These are phyloP conservation scores for Zootoca vivipara DNA, from an alignment of 2,113 vertebrate genomes.

Conservation along the genomic window DNA sequence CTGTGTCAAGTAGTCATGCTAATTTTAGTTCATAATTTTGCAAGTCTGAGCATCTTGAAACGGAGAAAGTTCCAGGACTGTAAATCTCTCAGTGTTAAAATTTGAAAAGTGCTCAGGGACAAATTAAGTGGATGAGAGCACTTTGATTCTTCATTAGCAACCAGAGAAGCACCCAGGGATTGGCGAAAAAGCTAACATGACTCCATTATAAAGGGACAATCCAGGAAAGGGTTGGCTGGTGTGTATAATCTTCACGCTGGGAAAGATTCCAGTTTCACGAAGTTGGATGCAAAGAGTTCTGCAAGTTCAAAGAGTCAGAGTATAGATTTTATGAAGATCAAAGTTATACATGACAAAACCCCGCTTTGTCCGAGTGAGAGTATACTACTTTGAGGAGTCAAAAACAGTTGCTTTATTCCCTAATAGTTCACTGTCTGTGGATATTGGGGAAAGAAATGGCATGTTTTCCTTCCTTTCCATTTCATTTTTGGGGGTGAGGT, in stretches of 20 bases:
- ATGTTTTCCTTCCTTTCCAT: not conserved
- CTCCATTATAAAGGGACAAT: conserved; percentile 2
- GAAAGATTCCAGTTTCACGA: not conserved
- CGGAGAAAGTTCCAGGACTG: not conserved
- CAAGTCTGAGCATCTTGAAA: conserved; percentile 20
- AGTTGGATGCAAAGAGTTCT: conserved; percentile 10
- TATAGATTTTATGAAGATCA: not conserved
- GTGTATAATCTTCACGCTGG: conserved; percentile 2
- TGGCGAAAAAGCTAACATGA: not conserved
- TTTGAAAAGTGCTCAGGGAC: conserved; percentile 3
- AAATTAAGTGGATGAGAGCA: not conserved
- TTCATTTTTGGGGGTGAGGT: not conserved
- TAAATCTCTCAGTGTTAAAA: not conserved
- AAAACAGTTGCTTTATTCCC: not conserved
- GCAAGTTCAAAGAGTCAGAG: not conserved
- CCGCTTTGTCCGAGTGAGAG: not conserved
- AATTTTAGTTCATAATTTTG: conserved; percentile 20
- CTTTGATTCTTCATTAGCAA: not conserved
- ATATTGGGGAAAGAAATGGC: not conserved
- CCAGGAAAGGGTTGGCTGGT: not conserved
- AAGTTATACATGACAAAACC: not conserved
- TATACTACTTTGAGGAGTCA: not conserved
- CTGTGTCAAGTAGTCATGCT: conserved; percentile 13
- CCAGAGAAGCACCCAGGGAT: not conserved
- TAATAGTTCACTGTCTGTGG: not conserved